Base-by-base conservation (phyloP, 2,888 invertebrate species). In the Aphidoletes aphidimyza region DNA sequence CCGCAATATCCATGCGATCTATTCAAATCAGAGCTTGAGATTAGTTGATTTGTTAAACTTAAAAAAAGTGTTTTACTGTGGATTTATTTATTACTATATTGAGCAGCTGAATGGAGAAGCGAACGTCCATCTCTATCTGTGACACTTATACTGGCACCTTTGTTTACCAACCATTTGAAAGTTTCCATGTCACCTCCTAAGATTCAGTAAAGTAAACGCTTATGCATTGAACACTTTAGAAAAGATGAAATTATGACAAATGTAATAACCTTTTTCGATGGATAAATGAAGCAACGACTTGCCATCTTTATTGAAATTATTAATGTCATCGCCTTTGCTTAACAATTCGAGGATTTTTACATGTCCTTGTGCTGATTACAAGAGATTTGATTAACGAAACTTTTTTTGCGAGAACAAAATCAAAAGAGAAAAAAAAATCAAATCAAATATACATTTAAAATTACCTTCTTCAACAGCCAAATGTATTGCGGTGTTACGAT, bases 121-220 rank as follows among this genome's bases (percentile, higher is more conserved):
- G 83, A 19, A 5, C 83, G n/a, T 39, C 83, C 83, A 9, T 83
- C 83, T 14, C 37, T 83, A 11, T 83, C 83, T 37, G 36, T 37
- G 22, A 11, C 34, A 14, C 14, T 0, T 83, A 83, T 39, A 22
- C 14, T 39, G 19, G 83, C 37, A 22, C 34, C 83, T 37, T 83
- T 83, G 0, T 83, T 26, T 1, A 83, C 6, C 83, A 83, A 39
- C 83, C 83, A 83, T 22, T 83, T 83, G 39, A 83, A 83, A 1
- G 83, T 83, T 36, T 83, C 42, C 83, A 83, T 83, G 83, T 83
- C 83, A 14, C 83, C 83, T 37, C 83, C 83, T 83, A 37, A 22
- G 39, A 83, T 54, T n/a, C 22, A 17, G 47, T 47, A 47, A 47
- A 6, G 19, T 14, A 6, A 47, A 17, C 47, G 3, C 14, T 22